Evolutionary conservation across 2,888 invertebrate genomes (phyloP).

Genomic region (Ophion slaviceki): DNA sequence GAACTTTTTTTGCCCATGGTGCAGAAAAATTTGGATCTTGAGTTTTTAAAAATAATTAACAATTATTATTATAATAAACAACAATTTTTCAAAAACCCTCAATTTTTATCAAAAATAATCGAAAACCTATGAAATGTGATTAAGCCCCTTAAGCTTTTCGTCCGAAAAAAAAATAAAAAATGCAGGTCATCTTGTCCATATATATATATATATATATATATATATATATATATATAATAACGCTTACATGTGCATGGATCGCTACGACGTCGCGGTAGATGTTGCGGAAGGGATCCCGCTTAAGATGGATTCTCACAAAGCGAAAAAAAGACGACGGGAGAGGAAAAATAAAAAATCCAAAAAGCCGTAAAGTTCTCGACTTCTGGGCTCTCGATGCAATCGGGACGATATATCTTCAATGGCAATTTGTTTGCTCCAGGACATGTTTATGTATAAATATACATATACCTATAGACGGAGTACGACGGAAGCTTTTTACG

Average conservation of each 20-base stretch:
- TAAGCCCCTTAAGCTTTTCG: too few species aligned
- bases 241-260: neutral
- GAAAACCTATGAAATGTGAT: too few species aligned
- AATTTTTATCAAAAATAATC: too few species aligned
- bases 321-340: neutral
- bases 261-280: neutral
- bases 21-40: neutral
- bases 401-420: conserved; percentile 57
- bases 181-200: too few species aligned
- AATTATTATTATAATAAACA: too few species aligned
- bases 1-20: neutral
- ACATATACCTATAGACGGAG: too few species aligned
- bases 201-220: neutral
- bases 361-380: conserved; percentile 33
- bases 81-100: too few species aligned
- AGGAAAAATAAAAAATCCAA: neutral
- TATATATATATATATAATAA: neutral
- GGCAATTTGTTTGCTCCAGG: conserved; percentile 62
- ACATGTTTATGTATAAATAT: conserved; percentile 38
- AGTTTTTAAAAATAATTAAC: too few species aligned
- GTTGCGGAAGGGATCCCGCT: neutral
- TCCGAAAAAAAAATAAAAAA: too few species aligned
- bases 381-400: conserved; percentile 25
- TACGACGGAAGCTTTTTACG: conserved; percentile 42
- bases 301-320: neutral